A percentile compares a stretch with the other conserved stretches of the same genome.
phyloP scores from a whole-genome alignment of 1,140 invertebrate genomes.

The Lutraria rhynchaena region DNA sequence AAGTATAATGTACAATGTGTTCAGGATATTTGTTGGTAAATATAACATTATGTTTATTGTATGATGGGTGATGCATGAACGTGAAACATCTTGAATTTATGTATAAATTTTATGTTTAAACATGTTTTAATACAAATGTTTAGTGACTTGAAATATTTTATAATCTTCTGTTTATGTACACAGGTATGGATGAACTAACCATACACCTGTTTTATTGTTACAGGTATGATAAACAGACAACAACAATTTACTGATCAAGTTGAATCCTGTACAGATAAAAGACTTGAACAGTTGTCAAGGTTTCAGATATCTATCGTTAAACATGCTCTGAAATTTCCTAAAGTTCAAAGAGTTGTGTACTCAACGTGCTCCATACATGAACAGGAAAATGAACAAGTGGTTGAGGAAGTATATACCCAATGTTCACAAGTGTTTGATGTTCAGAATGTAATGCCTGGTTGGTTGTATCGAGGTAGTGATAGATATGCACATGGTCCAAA shows the following conservation, averaged over 20 bases:
- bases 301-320: constrained; percentile 93
- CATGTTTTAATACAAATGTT: too few relatives aligned
- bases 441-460: constrained; percentile 71
- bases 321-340: constrained; percentile 93
- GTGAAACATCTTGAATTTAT: too few relatives aligned
- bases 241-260: constrained; percentile 68
- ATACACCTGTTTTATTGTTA: too few relatives aligned
- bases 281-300: constrained; percentile 85
- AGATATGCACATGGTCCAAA: constrained; percentile 73
- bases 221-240: constrained; percentile 84
- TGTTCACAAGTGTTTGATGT: constrained; percentile 71
- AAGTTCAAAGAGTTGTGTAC: constrained; percentile 93
- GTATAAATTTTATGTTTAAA: too few relatives aligned
- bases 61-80: too few relatives aligned
- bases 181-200: too few relatives aligned
- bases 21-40: too few relatives aligned
- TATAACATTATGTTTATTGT: too few relatives aligned
- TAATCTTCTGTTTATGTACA: too few relatives aligned
- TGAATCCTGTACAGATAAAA: constrained; percentile 55
- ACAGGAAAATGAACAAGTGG: constrained; percentile 96
- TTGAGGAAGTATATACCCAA: constrained; percentile 84
- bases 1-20: too few relatives aligned
- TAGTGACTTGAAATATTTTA: too few relatives aligned
- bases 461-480: constrained; percentile 76
- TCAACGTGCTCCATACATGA: constrained; percentile 96